Percentiles rank a stretch among this genome's conserved stretches.
These are phyloP conservation scores for Benitochromis conjunctus DNA, from an alignment of 2,113 vertebrate species.

Conservation along the genomic window DNA sequence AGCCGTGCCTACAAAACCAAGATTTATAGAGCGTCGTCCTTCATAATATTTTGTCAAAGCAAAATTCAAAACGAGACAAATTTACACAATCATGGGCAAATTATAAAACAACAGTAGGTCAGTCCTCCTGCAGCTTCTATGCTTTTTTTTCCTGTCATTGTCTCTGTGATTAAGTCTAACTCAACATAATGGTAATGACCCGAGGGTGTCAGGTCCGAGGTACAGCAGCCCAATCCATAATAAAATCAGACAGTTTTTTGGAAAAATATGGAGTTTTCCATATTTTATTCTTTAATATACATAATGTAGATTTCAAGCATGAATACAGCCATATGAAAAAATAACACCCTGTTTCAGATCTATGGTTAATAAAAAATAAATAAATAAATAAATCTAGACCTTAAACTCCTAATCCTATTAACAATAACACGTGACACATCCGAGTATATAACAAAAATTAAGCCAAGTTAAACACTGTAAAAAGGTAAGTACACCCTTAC, in stretches of 20 bases:
- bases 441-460: neutral
- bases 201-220: slow-evolving; percentile 1
- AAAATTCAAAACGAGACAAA: neutral
- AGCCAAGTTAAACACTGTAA: neutral
- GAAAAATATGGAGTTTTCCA: neutral
- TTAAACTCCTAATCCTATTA: neutral
- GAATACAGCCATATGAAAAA: no score
- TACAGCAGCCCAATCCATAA: slow-evolving; percentile 58
- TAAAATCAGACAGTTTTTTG: slow-evolving; percentile 12
- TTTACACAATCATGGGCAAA: neutral
- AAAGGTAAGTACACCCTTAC: neutral
- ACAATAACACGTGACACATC: neutral
- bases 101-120: neutral
- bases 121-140: slow-evolving; percentile 18
- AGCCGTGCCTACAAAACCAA: neutral
- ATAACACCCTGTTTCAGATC: neutral
- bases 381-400: neutral
- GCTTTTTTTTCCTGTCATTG: slow-evolving; percentile 36
- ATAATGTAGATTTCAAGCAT: neutral
- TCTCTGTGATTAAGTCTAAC: slow-evolving; percentile 5
- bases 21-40: neutral
- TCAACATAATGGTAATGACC: slow-evolving; percentile 24
- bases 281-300: neutral
- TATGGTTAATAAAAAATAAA: neutral
- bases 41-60: neutral